A percentile compares a stretch with the other conserved stretches of the same genome.
These are phyloP conservation scores for Sylvia borin DNA, from an alignment of 2,797 vertebrate genomes.

Conservation along the genomic window DNA sequence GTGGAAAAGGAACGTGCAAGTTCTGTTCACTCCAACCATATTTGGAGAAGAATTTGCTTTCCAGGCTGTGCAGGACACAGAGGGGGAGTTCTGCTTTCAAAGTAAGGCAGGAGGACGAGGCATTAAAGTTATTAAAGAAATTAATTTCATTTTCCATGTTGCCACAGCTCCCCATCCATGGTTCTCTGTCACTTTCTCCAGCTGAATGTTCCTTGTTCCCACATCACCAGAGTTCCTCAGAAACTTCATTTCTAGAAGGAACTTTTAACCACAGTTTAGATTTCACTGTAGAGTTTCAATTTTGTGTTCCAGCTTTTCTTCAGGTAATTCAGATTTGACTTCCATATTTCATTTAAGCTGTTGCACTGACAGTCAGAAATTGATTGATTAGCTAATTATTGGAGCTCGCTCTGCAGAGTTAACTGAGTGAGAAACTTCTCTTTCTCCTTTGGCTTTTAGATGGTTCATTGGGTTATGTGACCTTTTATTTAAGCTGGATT, in stretches of 20 bases:
- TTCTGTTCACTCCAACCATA: constrained; percentile 14
- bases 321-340: neutral
- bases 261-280: neutral
- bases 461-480: neutral
- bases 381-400: neutral
- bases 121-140: neutral
- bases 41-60: constrained; percentile 50
- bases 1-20: neutral
- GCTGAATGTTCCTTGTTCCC: rapidly evolving
- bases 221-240: neutral
- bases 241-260: neutral
- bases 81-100: constrained; percentile 2
- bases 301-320: neutral
- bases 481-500: neutral
- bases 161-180: neutral
- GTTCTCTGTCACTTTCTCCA: neutral
- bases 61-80: neutral
- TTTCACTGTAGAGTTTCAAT: neutral
- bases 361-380: neutral
- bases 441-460: neutral
- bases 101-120: neutral
- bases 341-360: neutral
- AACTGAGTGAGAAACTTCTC: neutral
- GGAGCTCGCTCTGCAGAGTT: neutral
- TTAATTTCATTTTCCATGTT: neutral